phyloP scores from a whole-genome alignment of 1,140 invertebrate genomes.

The Portunus trituberculatus region DNA sequence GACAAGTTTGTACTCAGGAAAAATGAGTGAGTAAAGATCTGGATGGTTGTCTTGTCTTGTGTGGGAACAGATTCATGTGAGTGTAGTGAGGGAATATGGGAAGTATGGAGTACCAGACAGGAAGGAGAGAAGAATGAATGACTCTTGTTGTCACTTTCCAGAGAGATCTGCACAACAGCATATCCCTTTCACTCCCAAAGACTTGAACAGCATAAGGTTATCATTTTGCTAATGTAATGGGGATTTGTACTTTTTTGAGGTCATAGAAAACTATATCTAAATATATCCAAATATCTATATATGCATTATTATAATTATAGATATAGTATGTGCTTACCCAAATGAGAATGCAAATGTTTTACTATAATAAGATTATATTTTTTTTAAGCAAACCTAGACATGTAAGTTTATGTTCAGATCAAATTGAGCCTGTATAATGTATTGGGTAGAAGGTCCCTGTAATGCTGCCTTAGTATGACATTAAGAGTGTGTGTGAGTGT shows the following conservation, averaged over 20 bases:
- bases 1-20: no score
- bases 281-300: conserved; percentile 41
- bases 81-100: background rate
- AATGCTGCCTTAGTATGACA: conserved; percentile 1
- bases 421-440: background rate
- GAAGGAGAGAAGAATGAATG: background rate
- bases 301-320: conserved; percentile 54
- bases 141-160: background rate
- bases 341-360: conserved; percentile 52
- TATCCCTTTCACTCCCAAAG: background rate
- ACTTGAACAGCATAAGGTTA: background rate
- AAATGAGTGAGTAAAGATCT: background rate
- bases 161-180: background rate
- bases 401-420: conserved; percentile 24
- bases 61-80: background rate
- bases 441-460: background rate
- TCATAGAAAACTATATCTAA: conserved; percentile 12
- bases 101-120: background rate
- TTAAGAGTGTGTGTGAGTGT: background rate
- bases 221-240: background rate
- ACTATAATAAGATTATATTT: conserved; percentile 54
- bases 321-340: conserved; percentile 46
- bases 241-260: background rate
- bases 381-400: background rate
- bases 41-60: background rate